Base-by-base conservation (phyloP, 1,140 invertebrate species). In the Teleopsis dalmanni region DNA sequence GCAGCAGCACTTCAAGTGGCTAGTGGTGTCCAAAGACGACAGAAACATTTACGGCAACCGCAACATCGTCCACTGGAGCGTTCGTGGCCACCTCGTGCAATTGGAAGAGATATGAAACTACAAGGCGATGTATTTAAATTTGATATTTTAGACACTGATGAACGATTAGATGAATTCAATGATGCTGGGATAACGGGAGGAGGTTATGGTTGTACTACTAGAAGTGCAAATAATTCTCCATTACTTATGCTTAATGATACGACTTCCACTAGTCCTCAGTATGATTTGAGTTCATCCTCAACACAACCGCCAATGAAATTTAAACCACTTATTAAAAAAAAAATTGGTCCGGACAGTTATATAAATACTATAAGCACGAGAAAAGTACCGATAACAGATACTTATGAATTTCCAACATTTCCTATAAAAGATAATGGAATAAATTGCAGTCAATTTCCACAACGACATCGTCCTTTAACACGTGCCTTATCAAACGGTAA, bases 121-220 rank as follows among this genome's bases (percentile, higher is more conserved):
- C 77, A 75, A 13, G 81, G 84, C 60, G 83, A 83, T 60, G 80
- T 78, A 52, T 85, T 85, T 58, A 77, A 77, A 55, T 84, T 85
- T 60, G 83, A 85, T 60, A 81, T 85, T 34, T 78, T 85, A 9
- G 83, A 85, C 57, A 82, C 81, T 11, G 83, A 85, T 54, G 83
- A 84, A 41, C 54, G 57, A 2, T 37, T 64, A 7, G 47, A 49
- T 16, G 47, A 8, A 1, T 52, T 51, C 21, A n/a, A n/a, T n/a
- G 53, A 58, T 21, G 34, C 40, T 46, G 14, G 26, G 19, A 23
- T 14, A 6, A 49, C 42, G 18, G 47, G 49, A 10, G 59, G 55
- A 18, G 41, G 46, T 5, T 47, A 36, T 48, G 53, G 54, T 7
- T 55, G 54, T 19, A 57, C 48, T 35, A 52, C 35, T 14, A 59